phyloP scores from a whole-genome alignment of 2,797 vertebrate species.

The Alexandromys oeconomus region DNA sequence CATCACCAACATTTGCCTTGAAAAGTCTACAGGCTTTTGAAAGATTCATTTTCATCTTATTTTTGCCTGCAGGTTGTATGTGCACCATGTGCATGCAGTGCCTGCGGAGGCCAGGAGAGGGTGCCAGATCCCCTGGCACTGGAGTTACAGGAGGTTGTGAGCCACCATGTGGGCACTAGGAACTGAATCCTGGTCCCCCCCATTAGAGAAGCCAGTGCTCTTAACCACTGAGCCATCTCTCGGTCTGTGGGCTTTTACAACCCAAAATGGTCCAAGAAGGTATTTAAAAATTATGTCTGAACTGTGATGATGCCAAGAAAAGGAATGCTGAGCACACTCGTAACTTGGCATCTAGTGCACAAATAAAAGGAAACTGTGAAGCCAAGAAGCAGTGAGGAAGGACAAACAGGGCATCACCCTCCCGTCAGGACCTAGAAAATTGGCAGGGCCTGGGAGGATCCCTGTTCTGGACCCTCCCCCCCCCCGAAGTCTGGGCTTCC shows the following conservation, averaged over 20 bases:
- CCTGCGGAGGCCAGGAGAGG: not conserved
- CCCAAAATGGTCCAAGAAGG: not conserved
- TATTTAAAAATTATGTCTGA: not conserved
- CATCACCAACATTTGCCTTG: not conserved
- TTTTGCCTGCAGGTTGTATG: not conserved
- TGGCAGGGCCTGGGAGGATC: accelerated
- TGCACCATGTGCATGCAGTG: not conserved
- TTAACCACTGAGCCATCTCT: not conserved
- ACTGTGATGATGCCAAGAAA: not conserved
- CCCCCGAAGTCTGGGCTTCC: too few species aligned
- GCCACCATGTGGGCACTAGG: not conserved
- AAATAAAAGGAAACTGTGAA: not conserved
- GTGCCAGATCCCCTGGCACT: not conserved
- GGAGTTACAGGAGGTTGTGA: not conserved
- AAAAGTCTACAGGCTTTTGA: not conserved
- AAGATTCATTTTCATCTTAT: not conserved
- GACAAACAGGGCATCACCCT: not conserved
- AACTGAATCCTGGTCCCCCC: not conserved
- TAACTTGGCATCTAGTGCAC: not conserved
- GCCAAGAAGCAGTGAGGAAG: not conserved
- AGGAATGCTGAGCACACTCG: not conserved
- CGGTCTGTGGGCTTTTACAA: not conserved
- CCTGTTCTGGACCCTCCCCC: not conserved
- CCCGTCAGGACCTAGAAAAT: not conserved
- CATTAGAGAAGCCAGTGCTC: not conserved